Evolutionary conservation across 2,113 vertebrate species (phyloP).

Genomic region (Melanostigma gelatinosum): DNA sequence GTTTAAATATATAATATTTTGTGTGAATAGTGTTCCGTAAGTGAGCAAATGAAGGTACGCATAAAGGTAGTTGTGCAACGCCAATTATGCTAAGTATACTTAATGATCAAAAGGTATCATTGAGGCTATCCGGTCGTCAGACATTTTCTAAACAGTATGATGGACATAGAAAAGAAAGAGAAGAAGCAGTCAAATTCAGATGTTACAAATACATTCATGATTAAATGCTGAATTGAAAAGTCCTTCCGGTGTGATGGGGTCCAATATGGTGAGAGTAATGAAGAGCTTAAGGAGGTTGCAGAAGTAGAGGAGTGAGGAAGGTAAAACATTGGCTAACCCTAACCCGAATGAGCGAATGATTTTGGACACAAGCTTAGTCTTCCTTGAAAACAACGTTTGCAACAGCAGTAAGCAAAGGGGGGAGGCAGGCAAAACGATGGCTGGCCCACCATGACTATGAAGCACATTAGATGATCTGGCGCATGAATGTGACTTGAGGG

Average conservation of each 20-base stretch:
- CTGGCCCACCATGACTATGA: not conserved
- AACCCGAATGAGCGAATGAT: too few species aligned
- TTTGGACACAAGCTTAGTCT: too few species aligned
- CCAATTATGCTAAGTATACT: too few species aligned
- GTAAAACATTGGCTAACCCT: not conserved
- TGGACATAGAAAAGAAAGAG: not conserved
- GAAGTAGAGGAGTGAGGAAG: not conserved
- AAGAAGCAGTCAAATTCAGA: not conserved
- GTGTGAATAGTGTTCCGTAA: not conserved
- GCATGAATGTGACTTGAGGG: not conserved
- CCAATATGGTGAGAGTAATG: not conserved
- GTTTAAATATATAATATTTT: not conserved
- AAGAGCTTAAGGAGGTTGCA: not conserved
- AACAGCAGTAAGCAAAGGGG: not conserved
- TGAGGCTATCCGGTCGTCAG: not conserved
- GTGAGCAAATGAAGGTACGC: not conserved
- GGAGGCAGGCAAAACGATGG: not conserved
- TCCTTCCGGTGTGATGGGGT: not conserved
- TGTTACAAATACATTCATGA: not conserved
- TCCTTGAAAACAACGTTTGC: too few species aligned
- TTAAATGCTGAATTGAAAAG: not conserved
- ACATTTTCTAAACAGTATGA: slow-evolving; percentile 1
- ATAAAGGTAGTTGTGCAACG: not conserved
- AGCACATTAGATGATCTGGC: not conserved
- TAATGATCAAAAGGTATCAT: not conserved